Percentiles rank a stretch among this genome's conserved stretches.
Evolutionary conservation across 2,888 invertebrate genomes (phyloP).

Genomic region (Xestia ashworthii): DNA sequence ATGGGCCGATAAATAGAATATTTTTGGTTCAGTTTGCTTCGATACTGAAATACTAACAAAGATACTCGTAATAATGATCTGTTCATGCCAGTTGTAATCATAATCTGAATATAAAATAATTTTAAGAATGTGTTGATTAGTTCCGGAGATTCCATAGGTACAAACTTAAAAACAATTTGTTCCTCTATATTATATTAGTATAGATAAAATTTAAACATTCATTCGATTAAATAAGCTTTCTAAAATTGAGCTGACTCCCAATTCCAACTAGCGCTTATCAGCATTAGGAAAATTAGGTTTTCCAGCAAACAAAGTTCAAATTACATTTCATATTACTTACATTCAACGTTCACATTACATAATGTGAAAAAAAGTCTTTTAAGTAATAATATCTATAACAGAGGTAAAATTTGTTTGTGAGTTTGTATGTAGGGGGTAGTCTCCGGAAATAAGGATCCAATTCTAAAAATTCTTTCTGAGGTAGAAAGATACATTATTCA

Average conservation of each 20-base stretch:
- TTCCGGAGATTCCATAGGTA: too few species aligned
- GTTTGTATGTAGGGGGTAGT: too few species aligned
- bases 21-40: conserved; percentile 13
- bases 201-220: neutral
- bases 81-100: neutral
- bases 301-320: conserved; percentile 20
- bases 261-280: conserved; percentile 33
- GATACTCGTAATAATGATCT: neutral
- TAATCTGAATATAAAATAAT: too few species aligned
- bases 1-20: conserved; percentile 28
- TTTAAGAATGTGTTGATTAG: too few species aligned
- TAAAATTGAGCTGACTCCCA: conserved; percentile 33
- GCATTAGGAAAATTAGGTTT: conserved; percentile 41
- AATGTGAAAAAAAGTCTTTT: conserved; percentile 19
- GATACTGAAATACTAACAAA: neutral
- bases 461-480: too few species aligned
- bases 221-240: conserved; percentile 23
- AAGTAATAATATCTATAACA: conserved; percentile 12
- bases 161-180: too few species aligned
- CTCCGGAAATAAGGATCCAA: too few species aligned
- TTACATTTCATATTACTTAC: conserved; percentile 22
- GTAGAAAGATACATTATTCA: too few species aligned
- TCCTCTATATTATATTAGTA: too few species aligned
- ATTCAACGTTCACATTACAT: conserved; percentile 20
- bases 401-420: too few species aligned